Base-by-base conservation (phyloP, 2,113 vertebrate species). In the Accipiter cooperii region DNA sequence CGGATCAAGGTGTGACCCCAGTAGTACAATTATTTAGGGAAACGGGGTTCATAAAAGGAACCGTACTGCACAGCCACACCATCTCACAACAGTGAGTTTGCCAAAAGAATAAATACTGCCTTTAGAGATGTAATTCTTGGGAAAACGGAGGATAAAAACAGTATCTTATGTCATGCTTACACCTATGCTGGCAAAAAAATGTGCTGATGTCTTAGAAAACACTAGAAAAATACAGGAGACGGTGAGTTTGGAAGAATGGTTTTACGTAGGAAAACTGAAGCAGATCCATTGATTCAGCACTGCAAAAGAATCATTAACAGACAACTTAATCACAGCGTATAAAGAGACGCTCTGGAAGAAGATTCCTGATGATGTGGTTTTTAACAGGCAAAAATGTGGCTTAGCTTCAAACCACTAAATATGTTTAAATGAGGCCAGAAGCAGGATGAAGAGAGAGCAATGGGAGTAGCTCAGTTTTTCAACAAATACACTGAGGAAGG, bases 1-100 rank as follows among this genome's bases (percentile, higher is more conserved):
- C 0, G 0, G 34, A 49, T 29, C 12, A 34, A 75, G 28, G 31
- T 6, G 3, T 13, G 3, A 73, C 74, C 17, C 12, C n/a, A 11
- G n/a, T 36, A 58, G 19, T 33, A 38, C 12, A 58, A 12, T 34
- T 1, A 8, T 58, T 65, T 68, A 28, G 36, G 44, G 71, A 74
- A 84, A 21, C 0, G 0, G 7, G 11, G 26, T 71, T 89, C 13
- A 6, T 52, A 28, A 46, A 65, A 38, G 31, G 49, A 64, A 24
- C 8, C 0, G 12, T 12, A 68, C 26, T 3, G 26, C 33, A 33
- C 20, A 75, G 34, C 46, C 61, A 5, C 65, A 63, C 10, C 51
- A 22, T 40, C 33, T 79, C 52, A 34, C 33, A 51, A 25, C 31
- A 82, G 25, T 0, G 1, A 60, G 17, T 38, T 52, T 93, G 42